Base-by-base conservation (phyloP, 2,888 invertebrate species). In the Drosophila fungiperda region DNA sequence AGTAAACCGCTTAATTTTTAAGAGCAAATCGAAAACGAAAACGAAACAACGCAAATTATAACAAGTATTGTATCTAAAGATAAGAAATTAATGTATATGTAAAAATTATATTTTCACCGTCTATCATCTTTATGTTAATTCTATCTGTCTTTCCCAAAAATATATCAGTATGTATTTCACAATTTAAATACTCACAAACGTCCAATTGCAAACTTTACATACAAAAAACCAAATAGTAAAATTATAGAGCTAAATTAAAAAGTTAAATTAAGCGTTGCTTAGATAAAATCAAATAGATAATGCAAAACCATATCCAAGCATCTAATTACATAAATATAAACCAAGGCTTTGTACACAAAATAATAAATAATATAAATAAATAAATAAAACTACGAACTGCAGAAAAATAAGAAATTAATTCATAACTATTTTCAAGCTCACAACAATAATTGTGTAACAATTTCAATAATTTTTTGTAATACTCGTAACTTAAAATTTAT, bases 1-100 rank as follows among this genome's bases (percentile, higher is more conserved):
- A 83, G 68, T 42, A 69, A 72, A 68, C 63, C 53, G 61, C 55
- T 54, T 88, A 80, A 67, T 48, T 73, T 2, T 75, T 83, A 89
- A 80, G 70, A 26, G 53, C 45, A 77, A 83, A 85, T 74, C 84
- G 82, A 87, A 68, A 68, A 58, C 52, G 45, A 80, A 76, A 69
- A 60, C 49, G 45, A 80, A 76, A 69, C 90, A 90, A 85, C 85
- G 75, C 63, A 71, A 67, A 78, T 50, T 63, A 38, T 29, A 40
- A 54, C 40, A 66, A 58, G 9, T 68, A 70, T 60, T 62, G 38
- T 66, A 62, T 54, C 29, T 50, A 48, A 58, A 55, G 8, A 52
- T 23, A 59, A 29, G 40, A 12, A 36, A 49, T 50, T 36, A 50
- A 49, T 50, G 23, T 45, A 59, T 33, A 68, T 33, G 23, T 9